Evolutionary conservation across 1,140 invertebrate species (phyloP).

Genomic region (Drosophila lini): DNA sequence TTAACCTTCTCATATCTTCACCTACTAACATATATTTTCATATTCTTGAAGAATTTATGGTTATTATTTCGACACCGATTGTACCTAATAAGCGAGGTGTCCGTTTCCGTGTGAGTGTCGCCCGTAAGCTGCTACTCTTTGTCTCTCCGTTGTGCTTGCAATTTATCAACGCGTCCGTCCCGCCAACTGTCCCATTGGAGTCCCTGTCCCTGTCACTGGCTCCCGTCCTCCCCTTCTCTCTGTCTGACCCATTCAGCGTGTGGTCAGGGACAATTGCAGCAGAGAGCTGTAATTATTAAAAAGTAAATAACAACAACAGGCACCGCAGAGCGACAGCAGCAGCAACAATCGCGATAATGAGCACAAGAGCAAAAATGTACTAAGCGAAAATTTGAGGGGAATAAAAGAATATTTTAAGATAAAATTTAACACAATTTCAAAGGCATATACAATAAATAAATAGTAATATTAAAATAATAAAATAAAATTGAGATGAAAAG

Average conservation of each 20-base stretch:
- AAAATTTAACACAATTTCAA: background rate
- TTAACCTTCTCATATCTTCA: background rate
- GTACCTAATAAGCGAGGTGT: conserved; percentile 43
- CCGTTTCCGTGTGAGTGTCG: conserved; percentile 18
- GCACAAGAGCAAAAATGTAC: conserved; percentile 46
- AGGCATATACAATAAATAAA: background rate
- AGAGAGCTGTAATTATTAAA: conserved; percentile 74
- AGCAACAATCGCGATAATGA: conserved; percentile 75
- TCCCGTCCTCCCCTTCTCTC: background rate
- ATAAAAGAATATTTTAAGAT: background rate
- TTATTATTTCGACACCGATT: background rate
- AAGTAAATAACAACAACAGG: conserved; percentile 60
- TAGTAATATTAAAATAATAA: background rate
- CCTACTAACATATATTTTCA: background rate
- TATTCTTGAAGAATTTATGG: background rate
- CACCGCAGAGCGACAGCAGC: conserved; percentile 28
- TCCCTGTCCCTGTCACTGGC: conserved; percentile 1
- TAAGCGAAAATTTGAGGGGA: background rate
- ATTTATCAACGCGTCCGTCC: conserved; percentile 68
- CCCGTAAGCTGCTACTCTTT: conserved; percentile 44
- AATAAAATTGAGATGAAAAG: no score
- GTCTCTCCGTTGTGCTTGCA: conserved; percentile 47
- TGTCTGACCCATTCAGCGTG: conserved; percentile 37
- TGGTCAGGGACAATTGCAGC: conserved; percentile 78
- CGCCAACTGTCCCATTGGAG: background rate